Conservation (phyloP, 2,797 vertebrate species). For the Dallia pectoralis region DNA sequence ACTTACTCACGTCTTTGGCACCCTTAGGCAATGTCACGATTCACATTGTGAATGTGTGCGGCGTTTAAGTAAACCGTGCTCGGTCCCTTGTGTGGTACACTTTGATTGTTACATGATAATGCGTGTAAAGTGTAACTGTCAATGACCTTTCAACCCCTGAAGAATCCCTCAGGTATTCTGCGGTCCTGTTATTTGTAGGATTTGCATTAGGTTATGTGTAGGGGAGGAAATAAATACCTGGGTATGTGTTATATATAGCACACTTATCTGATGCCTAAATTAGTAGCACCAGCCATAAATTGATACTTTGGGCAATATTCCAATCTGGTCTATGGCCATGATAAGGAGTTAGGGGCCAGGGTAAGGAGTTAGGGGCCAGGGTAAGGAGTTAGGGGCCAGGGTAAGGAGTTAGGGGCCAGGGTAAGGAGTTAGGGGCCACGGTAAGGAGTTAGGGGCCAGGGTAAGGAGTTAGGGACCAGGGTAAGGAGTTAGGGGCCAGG, state of each 20-base stretch:
- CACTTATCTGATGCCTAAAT: background rate
- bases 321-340: too few relatives aligned
- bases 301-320: background rate
- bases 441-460: too few relatives aligned
- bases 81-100: conserved; percentile 39
- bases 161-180: conserved; percentile 43
- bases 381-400: too few relatives aligned
- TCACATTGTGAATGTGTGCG: conserved; percentile 27
- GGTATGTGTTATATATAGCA: background rate
- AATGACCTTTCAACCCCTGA: conserved; percentile 43
- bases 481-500: too few relatives aligned
- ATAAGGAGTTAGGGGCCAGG: too few relatives aligned
- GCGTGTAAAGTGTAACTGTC: conserved; percentile 35
- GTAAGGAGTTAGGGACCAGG: too few relatives aligned
- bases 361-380: too few relatives aligned
- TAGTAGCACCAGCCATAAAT: background rate
- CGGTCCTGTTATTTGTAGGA: conserved; percentile 29
- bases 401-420: too few relatives aligned
- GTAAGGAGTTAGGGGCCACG: too few relatives aligned
- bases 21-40: conserved; percentile 58
- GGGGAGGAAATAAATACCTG: conserved; percentile 30
- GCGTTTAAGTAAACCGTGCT: conserved; percentile 8
- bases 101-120: conserved; percentile 44
- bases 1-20: conserved; percentile 48
- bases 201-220: conserved; percentile 30